phyloP scores from a whole-genome alignment of 1,140 invertebrate species.

The Rhopalosiphum maidis region DNA sequence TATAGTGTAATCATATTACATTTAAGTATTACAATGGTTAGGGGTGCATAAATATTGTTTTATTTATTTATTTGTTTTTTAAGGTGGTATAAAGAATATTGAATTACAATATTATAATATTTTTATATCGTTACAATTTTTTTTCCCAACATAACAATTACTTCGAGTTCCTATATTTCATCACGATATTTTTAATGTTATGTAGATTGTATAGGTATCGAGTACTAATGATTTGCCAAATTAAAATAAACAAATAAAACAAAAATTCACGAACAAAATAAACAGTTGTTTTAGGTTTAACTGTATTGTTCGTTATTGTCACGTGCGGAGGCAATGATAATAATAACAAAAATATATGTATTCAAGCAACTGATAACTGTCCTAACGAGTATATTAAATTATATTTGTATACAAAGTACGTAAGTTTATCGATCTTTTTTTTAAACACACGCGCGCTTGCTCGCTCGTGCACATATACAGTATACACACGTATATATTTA shows the following conservation, averaged over 20 bases:
- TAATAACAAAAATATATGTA: background rate
- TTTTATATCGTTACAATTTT: background rate
- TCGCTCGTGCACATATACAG: background rate
- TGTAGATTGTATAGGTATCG: background rate
- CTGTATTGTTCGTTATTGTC: background rate
- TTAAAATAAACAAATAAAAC: background rate
- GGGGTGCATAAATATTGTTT: background rate
- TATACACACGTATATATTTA: background rate
- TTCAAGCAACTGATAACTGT: background rate
- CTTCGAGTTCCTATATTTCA: background rate
- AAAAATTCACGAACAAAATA: background rate
- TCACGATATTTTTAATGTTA: background rate
- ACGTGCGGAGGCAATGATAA: no score
- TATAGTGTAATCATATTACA: background rate
- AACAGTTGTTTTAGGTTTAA: background rate
- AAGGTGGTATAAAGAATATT: background rate
- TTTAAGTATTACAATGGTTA: background rate
- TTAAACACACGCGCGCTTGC: background rate
- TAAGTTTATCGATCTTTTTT: background rate
- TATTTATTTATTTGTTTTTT: background rate
- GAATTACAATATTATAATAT: background rate
- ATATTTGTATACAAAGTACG: constrained; percentile 14
- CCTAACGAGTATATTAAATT: constrained; percentile 6
- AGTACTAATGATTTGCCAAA: background rate
- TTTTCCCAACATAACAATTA: background rate